phyloP scores from a whole-genome alignment of 2,113 vertebrate species.

The Varanus komodoensis region DNA sequence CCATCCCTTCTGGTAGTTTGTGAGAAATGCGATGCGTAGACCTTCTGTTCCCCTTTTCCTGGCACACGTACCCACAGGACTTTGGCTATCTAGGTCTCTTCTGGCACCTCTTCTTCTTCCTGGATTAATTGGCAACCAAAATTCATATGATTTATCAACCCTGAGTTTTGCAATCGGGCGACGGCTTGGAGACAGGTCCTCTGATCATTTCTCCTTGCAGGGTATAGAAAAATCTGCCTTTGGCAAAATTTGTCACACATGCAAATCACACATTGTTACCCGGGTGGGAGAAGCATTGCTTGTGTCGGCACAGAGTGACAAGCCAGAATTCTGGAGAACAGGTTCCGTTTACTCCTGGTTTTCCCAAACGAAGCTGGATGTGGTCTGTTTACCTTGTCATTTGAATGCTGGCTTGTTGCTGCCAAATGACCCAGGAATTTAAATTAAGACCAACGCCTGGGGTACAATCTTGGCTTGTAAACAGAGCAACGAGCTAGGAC shows the following conservation, averaged over 20 bases:
- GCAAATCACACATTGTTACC: background rate
- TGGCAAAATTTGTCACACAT: background rate
- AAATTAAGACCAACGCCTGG: too few relatives aligned
- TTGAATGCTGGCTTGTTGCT: too few relatives aligned
- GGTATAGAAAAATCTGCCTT: background rate
- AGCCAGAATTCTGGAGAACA: background rate
- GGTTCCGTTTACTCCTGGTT: too few relatives aligned
- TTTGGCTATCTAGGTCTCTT: background rate
- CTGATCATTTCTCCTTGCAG: too few relatives aligned
- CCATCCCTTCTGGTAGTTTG: slow-evolving; percentile 9
- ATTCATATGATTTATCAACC: background rate
- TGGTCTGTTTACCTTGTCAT: too few relatives aligned
- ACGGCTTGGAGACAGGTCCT: background rate
- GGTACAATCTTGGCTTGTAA: too few relatives aligned
- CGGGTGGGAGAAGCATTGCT: background rate
- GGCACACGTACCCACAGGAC: background rate
- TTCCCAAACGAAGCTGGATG: background rate
- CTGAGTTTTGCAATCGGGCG: background rate
- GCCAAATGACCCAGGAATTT: too few relatives aligned
- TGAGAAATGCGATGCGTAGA: background rate
- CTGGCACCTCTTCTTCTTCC: background rate
- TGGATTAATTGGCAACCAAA: background rate
- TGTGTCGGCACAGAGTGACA: background rate
- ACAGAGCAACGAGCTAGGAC: too few relatives aligned
- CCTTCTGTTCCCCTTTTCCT: background rate